Conservation (phyloP, 2,113 vertebrate genomes). For the Penelope pileata region DNA sequence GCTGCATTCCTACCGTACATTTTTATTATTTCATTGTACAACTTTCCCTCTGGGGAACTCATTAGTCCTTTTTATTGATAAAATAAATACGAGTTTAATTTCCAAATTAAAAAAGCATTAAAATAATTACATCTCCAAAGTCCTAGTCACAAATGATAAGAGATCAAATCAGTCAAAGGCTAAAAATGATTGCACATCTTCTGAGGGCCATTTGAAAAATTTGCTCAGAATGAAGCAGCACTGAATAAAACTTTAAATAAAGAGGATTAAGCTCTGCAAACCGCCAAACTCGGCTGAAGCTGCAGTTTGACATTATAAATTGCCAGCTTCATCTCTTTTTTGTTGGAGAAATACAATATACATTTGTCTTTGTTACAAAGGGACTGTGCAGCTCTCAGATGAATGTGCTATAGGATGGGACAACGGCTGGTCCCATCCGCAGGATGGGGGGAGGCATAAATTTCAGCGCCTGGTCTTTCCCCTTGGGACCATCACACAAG, state of each 20-base stretch:
- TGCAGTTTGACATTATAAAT: slow-evolving; percentile 38
- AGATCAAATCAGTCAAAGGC: neutral
- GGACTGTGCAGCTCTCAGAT: slow-evolving; percentile 35
- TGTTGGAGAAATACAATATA: slow-evolving; percentile 34
- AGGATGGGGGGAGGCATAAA: neutral
- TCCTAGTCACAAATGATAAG: neutral
- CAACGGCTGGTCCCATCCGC: neutral
- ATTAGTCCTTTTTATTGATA: neutral
- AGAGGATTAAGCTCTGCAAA: slow-evolving; percentile 45
- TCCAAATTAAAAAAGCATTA: neutral
- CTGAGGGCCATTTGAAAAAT: slow-evolving; percentile 20
- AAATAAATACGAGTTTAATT: slow-evolving; percentile 40
- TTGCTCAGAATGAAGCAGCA: neutral
- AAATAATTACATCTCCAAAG: slow-evolving; percentile 20
- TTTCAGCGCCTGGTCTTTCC: neutral
- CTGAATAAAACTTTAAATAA: slow-evolving; percentile 26
- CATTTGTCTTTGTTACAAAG: slow-evolving; percentile 44
- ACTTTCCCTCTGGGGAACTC: neutral
- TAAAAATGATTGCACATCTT: neutral
- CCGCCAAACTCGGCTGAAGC: neutral
- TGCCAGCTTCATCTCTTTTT: slow-evolving; percentile 23
- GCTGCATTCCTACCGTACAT: neutral
- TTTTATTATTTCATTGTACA: neutral
- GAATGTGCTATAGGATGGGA: slow-evolving; percentile 4
- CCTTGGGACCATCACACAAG: neutral